phyloP scores from a whole-genome alignment of 2,797 vertebrate genomes.

The Malacoraja senta region DNA sequence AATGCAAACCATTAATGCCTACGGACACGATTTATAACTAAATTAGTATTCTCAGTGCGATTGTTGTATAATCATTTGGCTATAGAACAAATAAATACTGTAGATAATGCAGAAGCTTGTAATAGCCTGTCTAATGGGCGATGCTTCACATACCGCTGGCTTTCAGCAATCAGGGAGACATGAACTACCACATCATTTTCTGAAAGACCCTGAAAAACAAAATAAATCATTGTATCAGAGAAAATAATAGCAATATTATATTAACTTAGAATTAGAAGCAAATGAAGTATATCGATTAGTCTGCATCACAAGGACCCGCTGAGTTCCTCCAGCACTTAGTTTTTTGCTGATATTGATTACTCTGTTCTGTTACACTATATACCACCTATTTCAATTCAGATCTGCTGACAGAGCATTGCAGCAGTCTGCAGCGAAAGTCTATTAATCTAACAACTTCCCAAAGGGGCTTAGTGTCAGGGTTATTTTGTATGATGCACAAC shows the following conservation, averaged over 20 bases:
- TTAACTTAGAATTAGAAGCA: background rate
- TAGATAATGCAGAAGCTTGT: constrained; percentile 14
- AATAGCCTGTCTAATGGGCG: constrained; percentile 15
- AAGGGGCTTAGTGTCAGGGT: constrained; percentile 40
- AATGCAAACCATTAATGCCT: background rate
- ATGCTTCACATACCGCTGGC: constrained; percentile 74
- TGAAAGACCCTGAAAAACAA: constrained; percentile 74
- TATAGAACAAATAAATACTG: constrained; percentile 26
- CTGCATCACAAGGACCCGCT: too few relatives aligned
- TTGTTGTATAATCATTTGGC: background rate
- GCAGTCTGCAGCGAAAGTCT: constrained; percentile 39
- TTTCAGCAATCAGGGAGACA: constrained; percentile 86
- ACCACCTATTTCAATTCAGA: constrained; percentile 45
- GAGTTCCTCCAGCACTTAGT: too few relatives aligned
- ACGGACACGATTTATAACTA: background rate
- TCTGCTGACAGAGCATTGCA: constrained; percentile 43
- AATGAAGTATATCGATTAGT: constrained; percentile 11
- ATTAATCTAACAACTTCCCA: constrained; percentile 42
- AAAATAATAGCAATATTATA: background rate
- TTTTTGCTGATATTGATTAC: too few relatives aligned
- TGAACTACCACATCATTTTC: constrained; percentile 90
- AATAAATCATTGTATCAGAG: constrained; percentile 35
- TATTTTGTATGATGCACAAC: constrained; percentile 42
- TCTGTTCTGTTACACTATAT: constrained; percentile 35
- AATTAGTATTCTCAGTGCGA: constrained; percentile 24